Evolutionary conservation across 2,113 vertebrate species (phyloP), one percentile per base, ranked within the genome.

Genomic region (Macquaria ambigua): DNA sequence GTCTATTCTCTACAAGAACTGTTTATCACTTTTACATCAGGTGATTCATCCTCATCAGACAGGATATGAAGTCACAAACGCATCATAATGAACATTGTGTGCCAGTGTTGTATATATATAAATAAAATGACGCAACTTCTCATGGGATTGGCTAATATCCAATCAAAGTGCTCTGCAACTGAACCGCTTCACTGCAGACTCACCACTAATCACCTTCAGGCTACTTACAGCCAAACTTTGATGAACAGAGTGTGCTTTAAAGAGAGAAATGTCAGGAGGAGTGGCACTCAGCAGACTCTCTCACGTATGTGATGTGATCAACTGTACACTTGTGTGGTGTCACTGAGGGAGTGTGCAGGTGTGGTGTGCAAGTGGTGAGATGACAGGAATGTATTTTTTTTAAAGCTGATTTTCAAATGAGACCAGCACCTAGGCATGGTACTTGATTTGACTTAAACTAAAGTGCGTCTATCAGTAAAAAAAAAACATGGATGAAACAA

Each of bases 271-370:
- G 55, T 73, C 12, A 21, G 6, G 11, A 23, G 31, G 20, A 25
- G 76, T 9, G 0, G 46, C 12, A 1, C 31, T 79, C 31, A n/a
- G 59, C 4, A 8, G 64, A 62, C 73, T 74, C 80, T 71, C 80
- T 20, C 12, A 5, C 0, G 4, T 37, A 37, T 81, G 43, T 76
- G 25, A 87, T 68, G n/a, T 63, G 63, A 88, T 89, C 72, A 82
- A 87, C 50, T 53, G 56, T 50, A 84, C 52, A 21, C 73, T 28
- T 12, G 18, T 28, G 34, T 21, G 37, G 77, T 69, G 25, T 23
- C 25, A 18, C n/a, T n/a, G 21, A 39, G 56, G 76, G 59, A 28
- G 74, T 21, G 59, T 68, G 43, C 21, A 56, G 55, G 74, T 39
- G 67, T 58, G 59, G 64, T n/a, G 21, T 21, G 55, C 71, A 82